Conservation (phyloP, 2,113 vertebrate genomes). For the Rhodinocichla rosea region DNA sequence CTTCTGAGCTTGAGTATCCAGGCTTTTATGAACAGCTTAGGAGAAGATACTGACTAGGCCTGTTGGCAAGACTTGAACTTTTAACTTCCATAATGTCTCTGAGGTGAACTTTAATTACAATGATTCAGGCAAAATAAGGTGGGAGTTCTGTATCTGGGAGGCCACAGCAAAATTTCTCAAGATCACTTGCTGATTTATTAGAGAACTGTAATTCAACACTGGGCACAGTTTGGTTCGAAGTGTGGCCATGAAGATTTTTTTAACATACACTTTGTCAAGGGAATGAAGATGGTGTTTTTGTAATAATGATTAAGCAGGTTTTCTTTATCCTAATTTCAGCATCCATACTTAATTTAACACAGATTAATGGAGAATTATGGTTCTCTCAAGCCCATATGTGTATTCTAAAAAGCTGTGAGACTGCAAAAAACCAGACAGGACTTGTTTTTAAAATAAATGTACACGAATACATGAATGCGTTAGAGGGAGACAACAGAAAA, state of each 20-base stretch:
- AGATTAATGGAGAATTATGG: background rate
- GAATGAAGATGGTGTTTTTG: background rate
- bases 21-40: background rate
- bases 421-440: background rate
- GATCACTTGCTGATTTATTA: background rate
- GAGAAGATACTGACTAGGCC: background rate
- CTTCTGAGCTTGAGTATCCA: background rate
- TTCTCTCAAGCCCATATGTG: background rate
- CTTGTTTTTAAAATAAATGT: background rate
- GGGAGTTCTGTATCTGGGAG: background rate
- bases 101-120: background rate
- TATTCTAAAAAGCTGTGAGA: background rate
- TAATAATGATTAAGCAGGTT: background rate
- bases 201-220: background rate
- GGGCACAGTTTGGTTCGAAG: background rate
- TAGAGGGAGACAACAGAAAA: background rate
- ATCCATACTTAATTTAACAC: background rate
- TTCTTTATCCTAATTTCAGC: background rate
- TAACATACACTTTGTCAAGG: background rate
- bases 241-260: background rate
- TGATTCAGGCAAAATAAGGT: background rate
- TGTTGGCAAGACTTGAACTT: background rate
- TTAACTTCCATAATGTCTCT: background rate
- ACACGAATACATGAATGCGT: rapidly evolving
- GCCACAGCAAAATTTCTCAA: background rate